Percentiles rank a stretch among this genome's conserved stretches.
These are phyloP conservation scores for Scomberomorus guttatus DNA, from an alignment of 2,797 vertebrate species.

Conservation along the genomic window DNA sequence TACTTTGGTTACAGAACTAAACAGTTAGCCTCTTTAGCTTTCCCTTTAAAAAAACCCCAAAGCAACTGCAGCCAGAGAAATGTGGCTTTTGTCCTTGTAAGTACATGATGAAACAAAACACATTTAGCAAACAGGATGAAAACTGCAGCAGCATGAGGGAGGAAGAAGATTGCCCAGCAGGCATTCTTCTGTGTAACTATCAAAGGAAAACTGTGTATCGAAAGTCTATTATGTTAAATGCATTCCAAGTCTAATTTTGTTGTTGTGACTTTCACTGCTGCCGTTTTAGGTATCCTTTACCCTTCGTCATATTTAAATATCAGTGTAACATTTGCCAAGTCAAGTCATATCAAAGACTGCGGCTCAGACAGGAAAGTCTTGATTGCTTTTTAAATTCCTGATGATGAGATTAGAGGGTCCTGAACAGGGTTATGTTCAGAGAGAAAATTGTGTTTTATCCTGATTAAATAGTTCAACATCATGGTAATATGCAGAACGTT, in stretches of 20 bases:
- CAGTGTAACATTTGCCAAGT: neutral
- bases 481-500: neutral
- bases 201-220: neutral
- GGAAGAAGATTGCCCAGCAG: neutral
- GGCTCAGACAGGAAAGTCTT: neutral
- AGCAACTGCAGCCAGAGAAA: constrained; percentile 7
- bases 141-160: neutral
- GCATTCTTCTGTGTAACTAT: neutral
- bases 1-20: neutral
- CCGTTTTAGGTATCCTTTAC: neutral
- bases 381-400: neutral
- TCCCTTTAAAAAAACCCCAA: neutral
- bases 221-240: neutral
- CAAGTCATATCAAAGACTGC: neutral
- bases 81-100: neutral
- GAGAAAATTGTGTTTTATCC: no score
- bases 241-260: neutral
- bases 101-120: neutral
- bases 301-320: neutral
- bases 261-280: neutral
- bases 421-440: neutral
- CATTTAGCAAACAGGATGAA: neutral
- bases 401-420: neutral
- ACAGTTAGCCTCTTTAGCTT: constrained; percentile 8
- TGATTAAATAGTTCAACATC: no score